Percentiles rank a stretch among this genome's conserved stretches.
Conservation (phyloP, 2,888 invertebrate genomes). For the Spicauda simplicius region DNA sequence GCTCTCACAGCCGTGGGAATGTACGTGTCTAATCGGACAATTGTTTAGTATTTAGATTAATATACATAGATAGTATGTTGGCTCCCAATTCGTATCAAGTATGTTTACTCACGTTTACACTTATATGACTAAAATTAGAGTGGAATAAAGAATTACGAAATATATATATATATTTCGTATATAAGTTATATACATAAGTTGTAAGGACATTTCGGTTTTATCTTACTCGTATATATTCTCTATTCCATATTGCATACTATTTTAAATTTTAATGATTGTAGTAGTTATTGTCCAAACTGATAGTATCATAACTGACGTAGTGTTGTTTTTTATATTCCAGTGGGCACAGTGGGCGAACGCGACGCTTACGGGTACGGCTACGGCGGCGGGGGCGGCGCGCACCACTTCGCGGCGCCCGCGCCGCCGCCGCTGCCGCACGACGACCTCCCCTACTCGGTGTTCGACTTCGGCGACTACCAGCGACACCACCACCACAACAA, state of each 20-base stretch:
- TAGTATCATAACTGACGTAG: too few relatives aligned
- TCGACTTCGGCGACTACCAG: slow-evolving; percentile 94
- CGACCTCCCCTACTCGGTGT: slow-evolving; percentile 94
- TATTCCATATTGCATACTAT: not conserved
- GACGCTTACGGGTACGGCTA: slow-evolving; percentile 78
- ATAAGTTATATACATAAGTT: too few relatives aligned
- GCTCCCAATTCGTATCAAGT: not conserved
- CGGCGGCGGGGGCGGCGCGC: slow-evolving; percentile 77
- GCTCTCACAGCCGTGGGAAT: slow-evolving; percentile 23
- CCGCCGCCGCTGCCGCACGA: slow-evolving; percentile 87
- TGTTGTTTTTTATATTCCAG: slow-evolving; percentile 53
- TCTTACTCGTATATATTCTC: not conserved
- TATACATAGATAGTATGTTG: slow-evolving; percentile 1
- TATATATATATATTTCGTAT: too few relatives aligned
- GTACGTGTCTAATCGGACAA: slow-evolving; percentile 22
- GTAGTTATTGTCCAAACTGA: too few relatives aligned
- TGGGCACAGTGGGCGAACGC: slow-evolving; percentile 70
- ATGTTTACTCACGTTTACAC: not conserved
- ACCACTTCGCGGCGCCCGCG: slow-evolving; percentile 86
- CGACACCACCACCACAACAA: slow-evolving; percentile 90
- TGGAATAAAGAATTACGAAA: too few relatives aligned
- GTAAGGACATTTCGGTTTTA: too few relatives aligned
- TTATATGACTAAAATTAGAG: too few relatives aligned
- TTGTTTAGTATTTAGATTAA: slow-evolving; percentile 14
- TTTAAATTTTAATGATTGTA: too few relatives aligned